Percentiles rank a stretch among this genome's conserved stretches.
phyloP scores from a whole-genome alignment of 2,888 invertebrate species.

The Heliconius ethilla region DNA sequence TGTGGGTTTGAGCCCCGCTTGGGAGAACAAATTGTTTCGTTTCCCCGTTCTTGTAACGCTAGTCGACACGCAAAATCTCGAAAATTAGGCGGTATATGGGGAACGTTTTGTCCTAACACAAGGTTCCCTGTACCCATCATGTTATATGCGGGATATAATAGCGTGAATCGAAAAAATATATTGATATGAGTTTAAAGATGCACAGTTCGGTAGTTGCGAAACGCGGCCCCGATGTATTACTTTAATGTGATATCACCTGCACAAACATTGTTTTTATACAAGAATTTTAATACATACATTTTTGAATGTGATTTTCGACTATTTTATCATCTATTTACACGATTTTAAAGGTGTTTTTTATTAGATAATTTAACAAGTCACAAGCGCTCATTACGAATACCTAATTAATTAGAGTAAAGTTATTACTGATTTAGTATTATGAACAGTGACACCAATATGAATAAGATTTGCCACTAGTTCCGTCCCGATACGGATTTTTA shows the following conservation, averaged over 20 bases:
- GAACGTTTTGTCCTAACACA: neutral
- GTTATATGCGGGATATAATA: neutral
- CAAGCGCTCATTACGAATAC: constrained; percentile 38
- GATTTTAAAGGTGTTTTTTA: constrained; percentile 30
- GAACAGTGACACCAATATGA: constrained; percentile 68
- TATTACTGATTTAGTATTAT: constrained; percentile 51
- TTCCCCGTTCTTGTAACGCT: neutral
- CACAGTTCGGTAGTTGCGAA: constrained; percentile 38
- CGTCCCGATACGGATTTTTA: constrained; percentile 70
- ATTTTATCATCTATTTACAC: constrained; percentile 46
- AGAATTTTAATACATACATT: constrained; percentile 65
- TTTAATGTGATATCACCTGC: constrained; percentile 47
- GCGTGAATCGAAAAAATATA: neutral
- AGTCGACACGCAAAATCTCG: neutral
- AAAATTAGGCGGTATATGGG: neutral
- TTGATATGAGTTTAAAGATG: constrained; percentile 35
- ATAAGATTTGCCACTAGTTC: constrained; percentile 68
- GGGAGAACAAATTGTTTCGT: neutral
- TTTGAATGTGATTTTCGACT: constrained; percentile 68
- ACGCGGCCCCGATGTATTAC: constrained; percentile 34
- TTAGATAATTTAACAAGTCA: constrained; percentile 35
- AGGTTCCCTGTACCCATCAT: neutral
- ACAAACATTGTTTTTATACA: constrained; percentile 64
- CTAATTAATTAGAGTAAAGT: constrained; percentile 27
- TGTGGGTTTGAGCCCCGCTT: no score